Percentiles rank a stretch among this genome's conserved stretches.
Evolutionary conservation across 2,113 vertebrate genomes (phyloP).

Genomic region (Baryphthengus martii): DNA sequence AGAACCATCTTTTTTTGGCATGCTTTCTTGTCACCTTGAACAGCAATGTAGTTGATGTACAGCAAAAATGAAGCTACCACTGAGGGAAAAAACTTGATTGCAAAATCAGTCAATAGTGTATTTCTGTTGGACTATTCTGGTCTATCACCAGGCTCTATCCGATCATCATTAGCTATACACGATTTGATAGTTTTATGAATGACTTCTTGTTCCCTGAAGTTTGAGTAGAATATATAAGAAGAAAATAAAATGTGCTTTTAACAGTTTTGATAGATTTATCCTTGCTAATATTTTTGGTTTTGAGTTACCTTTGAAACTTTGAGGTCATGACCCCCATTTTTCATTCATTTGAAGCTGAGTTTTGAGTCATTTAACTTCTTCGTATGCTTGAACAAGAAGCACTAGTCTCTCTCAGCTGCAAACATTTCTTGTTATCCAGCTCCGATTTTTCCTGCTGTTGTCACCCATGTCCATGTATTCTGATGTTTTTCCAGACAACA

Average conservation of each 20-base stretch:
- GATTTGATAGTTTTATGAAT: neutral
- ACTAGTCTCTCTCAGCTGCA: neutral
- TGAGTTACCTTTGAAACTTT: neutral
- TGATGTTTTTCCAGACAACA: slow-evolving; percentile 39
- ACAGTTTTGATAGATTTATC: neutral
- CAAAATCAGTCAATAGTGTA: neutral
- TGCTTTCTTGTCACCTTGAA: neutral
- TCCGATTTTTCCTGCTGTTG: slow-evolving; percentile 30
- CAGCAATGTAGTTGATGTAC: neutral
- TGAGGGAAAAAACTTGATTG: neutral
- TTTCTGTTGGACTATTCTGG: neutral
- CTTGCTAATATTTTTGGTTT: neutral
- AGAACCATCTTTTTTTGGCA: neutral
- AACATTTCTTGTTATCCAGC: neutral
- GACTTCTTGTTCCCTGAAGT: neutral
- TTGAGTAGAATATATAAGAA: neutral
- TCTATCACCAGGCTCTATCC: neutral
- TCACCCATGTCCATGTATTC: slow-evolving; percentile 28
- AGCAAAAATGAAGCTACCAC: neutral
- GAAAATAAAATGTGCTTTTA: neutral
- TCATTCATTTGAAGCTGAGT: neutral
- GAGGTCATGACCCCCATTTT: neutral
- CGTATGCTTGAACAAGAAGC: neutral
- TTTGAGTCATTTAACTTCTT: neutral
- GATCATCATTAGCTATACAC: neutral